Conservation (phyloP, 1,140 invertebrate genomes). For the Teleopsis dalmanni region DNA sequence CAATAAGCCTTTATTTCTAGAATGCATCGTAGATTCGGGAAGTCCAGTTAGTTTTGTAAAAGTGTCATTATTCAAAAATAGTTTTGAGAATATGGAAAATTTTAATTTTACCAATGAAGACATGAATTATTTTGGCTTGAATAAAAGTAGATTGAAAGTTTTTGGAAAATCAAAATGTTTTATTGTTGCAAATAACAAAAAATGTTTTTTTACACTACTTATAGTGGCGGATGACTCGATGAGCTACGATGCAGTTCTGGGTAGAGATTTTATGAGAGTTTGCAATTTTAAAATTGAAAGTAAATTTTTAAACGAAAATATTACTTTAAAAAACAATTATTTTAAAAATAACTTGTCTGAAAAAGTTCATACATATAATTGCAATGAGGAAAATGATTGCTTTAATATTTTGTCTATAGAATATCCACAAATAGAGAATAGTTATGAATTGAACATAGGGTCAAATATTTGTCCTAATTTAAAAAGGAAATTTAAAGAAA, state of each 20-base stretch:
- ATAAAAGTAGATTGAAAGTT: constrained; percentile 2
- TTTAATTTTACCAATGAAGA: background rate
- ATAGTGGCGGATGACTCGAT: constrained; percentile 15
- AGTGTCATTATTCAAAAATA: background rate
- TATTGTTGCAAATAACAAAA: background rate
- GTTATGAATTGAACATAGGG: no score
- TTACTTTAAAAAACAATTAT: no score
- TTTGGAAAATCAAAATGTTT: background rate
- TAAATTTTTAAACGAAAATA: no score
- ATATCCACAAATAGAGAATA: no score
- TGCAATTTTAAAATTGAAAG: background rate
- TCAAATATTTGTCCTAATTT: no score
- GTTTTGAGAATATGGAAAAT: background rate
- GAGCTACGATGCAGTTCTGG: constrained; percentile 11
- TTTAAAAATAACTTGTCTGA: no score
- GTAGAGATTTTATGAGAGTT: constrained; percentile 13
- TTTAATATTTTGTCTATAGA: no score
- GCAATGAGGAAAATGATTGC: no score
- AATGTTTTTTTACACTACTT: constrained; percentile 7
- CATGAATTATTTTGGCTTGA: constrained; percentile 5
- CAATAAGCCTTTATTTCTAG: background rate
- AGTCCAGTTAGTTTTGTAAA: background rate
- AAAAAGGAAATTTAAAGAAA: background rate
- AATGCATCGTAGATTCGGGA: background rate
- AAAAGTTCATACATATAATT: no score